Evolutionary conservation across 2,113 vertebrate species (phyloP), one percentile per base, ranked within the genome.

Genomic region (Eulemur rufifrons): DNA sequence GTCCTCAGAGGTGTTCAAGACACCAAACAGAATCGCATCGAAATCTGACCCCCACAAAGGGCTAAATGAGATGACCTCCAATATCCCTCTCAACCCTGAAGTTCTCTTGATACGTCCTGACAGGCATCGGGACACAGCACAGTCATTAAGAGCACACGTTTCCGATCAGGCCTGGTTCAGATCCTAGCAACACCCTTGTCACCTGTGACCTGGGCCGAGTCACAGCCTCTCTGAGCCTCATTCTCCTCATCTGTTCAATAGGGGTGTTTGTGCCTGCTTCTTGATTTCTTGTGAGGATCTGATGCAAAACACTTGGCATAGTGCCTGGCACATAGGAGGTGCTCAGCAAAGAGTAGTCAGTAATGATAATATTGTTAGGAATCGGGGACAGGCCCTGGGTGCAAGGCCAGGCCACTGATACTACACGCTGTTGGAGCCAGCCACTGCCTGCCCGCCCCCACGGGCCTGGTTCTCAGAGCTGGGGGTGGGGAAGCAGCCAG

Each of bases 371-470:
- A 5, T 20, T 66, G 34, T 37, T 32, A 21, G 1, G 68, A 45
- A 45, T 13, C 6, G 9, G 47, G 77, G 69, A 6, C 4, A 11
- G 18, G 83, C 80, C 69, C 47, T 59, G 37, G 39, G 3, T 21
- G 39, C 29, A 10, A 15, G 59, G 32, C 66, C 78, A 12, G 15
- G 42, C 21, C n/a, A 1, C 25, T 7, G 0, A 1, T 5, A 3
- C 52, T 21, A 5, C 0, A 1, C 1, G 0, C 37, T 6, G 0
- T 6, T 1, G 47, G 54, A 18, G 21, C 93, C 17, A 6, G 80
- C 56, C 23, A 0, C 39, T n/a, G 32, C 47, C 54, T 23, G 8
- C n/a, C 13, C 20, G 7, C 54, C 20, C 54, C 74, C 52, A 8
- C 56, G 10, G 25, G 11, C 68, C 20, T 7, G 3, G 54, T 68